Percentiles rank a stretch among this genome's conserved stretches.
phyloP scores from a whole-genome alignment of 2,888 invertebrate genomes.

The Plebejus anna region DNA sequence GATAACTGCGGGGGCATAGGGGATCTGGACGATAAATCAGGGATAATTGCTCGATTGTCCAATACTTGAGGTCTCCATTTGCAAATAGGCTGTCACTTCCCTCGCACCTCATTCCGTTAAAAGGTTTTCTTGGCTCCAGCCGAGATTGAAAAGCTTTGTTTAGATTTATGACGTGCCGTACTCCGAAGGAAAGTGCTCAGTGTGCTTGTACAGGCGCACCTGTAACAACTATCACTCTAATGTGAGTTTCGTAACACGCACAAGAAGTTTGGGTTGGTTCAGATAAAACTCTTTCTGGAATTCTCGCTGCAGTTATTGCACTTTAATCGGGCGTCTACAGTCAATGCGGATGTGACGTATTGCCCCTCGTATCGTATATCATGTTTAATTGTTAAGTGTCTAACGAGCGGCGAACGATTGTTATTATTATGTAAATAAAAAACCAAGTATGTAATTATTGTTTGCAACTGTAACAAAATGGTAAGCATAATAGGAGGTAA shows the following conservation, averaged over 20 bases:
- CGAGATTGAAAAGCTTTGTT: conserved; percentile 22
- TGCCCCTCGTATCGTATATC: neutral
- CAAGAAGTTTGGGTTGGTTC: neutral
- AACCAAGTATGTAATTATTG: neutral
- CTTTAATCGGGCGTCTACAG: neutral
- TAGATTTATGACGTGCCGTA: conserved; percentile 18
- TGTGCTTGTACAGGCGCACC: conserved; percentile 1
- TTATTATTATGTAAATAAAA: conserved; percentile 5
- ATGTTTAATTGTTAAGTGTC: neutral
- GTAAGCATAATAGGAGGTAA: conserved; percentile 10
- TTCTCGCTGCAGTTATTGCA: neutral
- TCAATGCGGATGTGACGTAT: conserved; percentile 6
- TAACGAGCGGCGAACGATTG: neutral
- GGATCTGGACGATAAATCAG: conserved; percentile 25
- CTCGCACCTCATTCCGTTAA: conserved; percentile 23
- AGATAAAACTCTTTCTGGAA: neutral
- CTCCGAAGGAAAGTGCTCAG: conserved; percentile 11
- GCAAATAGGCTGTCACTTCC: conserved; percentile 18
- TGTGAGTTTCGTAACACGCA: neutral
- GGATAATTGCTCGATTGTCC: conserved; percentile 17
- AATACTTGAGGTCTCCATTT: conserved; percentile 18
- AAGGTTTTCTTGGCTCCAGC: conserved; percentile 20
- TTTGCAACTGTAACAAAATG: neutral
- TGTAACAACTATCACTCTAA: conserved; percentile 12
- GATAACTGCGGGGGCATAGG: conserved; percentile 24